Base-by-base conservation (phyloP, 53 echinoderm and acorn worm species). In the Holothuria leucospilota region DNA sequence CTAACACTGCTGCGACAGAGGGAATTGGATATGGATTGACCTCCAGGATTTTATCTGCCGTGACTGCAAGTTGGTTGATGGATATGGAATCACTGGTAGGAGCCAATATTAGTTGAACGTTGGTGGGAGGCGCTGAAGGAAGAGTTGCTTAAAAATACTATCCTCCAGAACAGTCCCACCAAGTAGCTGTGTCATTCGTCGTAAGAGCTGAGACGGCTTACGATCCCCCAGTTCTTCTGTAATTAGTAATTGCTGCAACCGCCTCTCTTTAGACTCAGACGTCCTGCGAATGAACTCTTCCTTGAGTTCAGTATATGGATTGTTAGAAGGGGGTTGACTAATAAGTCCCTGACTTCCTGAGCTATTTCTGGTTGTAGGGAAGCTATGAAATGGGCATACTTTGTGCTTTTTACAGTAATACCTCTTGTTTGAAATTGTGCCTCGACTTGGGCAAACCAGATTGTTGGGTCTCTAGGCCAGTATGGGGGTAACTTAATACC, bases 41-140 rank as follows among this genome's bases (percentile, higher is more conserved):
- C 59, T 88, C 88, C 18, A 82, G 39, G 0, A 82, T 69, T 51
- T 68, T 88, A 25, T 82, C 88, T 41, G 82, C 71, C 12, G 66
- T 21, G 5, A 59, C 39, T 15, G 88, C 69, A 27, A 87, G 25
- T 41, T 87, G 78, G 61, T 81, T 29, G 8, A 63, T 65, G 41
- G 29, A 40, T 2, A 87, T 15, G 13, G 8, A 38, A n/a, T 84
- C 84, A 39, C 64, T 84, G 11, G 74, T 84, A 1, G 84, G 69
- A 10, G 89, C 89, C 52, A 84, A 34, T 20, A 89, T 84, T 12
- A 84, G 49, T 29, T 89, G 84, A 13, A 53, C 66, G 21, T 85
- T 84, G 5, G n/a, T 42, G 26, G 89, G 75, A 89, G 82, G 28
- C 77, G 85, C 39, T 85, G 74, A 8, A 89, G 85, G 42, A 90